Conservation (phyloP, 2,888 invertebrate species). For the Leptopilina drosophilae region DNA sequence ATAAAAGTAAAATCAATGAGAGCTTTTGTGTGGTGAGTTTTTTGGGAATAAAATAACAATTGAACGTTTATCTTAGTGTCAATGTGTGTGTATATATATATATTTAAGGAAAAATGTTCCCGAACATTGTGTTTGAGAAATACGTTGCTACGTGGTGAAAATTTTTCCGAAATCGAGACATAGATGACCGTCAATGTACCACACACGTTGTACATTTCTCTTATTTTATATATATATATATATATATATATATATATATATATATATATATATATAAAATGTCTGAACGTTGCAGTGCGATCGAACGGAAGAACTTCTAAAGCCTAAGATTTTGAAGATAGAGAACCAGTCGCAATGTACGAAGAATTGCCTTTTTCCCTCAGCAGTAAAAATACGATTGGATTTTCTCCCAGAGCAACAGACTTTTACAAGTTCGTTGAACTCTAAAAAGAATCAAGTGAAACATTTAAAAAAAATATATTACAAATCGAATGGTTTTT, state of each 20-base stretch:
- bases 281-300: constrained; percentile 52
- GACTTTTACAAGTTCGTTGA: constrained; percentile 15
- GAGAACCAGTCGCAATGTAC: constrained; percentile 40
- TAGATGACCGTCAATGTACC: constrained; percentile 58
- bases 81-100: neutral
- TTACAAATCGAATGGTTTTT: neutral
- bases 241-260: too few relatives aligned
- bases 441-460: constrained; percentile 10
- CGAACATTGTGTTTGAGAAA: neutral
- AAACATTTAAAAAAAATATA: constrained; percentile 2
- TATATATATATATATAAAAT: neutral
- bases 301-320: constrained; percentile 55
- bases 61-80: constrained; percentile 16
- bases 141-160: constrained; percentile 35
- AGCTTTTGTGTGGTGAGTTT: neutral
- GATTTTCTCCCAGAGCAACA: constrained; percentile 33
- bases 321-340: constrained; percentile 55
- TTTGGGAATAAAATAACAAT: constrained; percentile 31
- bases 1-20: constrained; percentile 25
- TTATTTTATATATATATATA: neutral
- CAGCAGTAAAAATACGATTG: constrained; percentile 32
- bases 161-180: constrained; percentile 18
- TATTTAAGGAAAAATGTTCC: neutral
- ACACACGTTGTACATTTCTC: constrained; percentile 10
- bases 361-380: constrained; percentile 36